Evolutionary conservation across 2,888 invertebrate genomes (phyloP).

Genomic region (Maniola hyperantus): DNA sequence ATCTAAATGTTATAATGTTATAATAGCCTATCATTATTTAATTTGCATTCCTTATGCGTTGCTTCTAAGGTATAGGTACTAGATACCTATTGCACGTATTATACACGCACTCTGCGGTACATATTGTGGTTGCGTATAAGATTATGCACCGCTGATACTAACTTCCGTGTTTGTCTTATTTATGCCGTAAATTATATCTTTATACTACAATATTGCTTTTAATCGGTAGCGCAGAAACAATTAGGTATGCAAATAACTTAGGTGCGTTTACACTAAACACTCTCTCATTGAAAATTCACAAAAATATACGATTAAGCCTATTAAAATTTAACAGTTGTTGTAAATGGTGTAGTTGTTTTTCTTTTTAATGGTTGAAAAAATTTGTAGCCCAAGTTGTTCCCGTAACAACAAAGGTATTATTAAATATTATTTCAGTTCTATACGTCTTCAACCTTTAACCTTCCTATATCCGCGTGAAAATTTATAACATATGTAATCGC

Average conservation of each 20-base stretch:
- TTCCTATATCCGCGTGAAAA: too few relatives aligned
- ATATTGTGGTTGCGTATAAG: conserved; percentile 32
- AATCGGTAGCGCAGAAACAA: background rate
- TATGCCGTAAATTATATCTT: conserved; percentile 18
- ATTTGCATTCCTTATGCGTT: conserved; percentile 12
- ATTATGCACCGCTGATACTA: conserved; percentile 26
- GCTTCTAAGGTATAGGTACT: background rate
- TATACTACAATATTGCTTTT: conserved; percentile 14
- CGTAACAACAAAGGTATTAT: background rate
- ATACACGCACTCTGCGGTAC: conserved; percentile 31
- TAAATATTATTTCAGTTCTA: too few relatives aligned
- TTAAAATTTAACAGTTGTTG: conserved; percentile 7
- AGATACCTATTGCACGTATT: conserved; percentile 15
- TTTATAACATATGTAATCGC: too few relatives aligned
- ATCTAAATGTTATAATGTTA: too few relatives aligned
- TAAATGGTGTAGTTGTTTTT: conserved; percentile 7
- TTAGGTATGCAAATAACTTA: conserved; percentile 7
- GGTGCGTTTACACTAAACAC: background rate
- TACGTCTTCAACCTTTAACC: too few relatives aligned
- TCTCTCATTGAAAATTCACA: conserved; percentile 2
- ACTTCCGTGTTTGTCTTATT: conserved; percentile 29
- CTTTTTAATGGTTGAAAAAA: background rate
- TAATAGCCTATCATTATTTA: too few relatives aligned
- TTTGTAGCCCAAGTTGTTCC: background rate
- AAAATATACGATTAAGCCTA: conserved; percentile 1